A percentile compares a stretch with the other conserved stretches of the same genome.
phyloP scores from a whole-genome alignment of 2,888 invertebrate genomes.

The Elysia crispata region DNA sequence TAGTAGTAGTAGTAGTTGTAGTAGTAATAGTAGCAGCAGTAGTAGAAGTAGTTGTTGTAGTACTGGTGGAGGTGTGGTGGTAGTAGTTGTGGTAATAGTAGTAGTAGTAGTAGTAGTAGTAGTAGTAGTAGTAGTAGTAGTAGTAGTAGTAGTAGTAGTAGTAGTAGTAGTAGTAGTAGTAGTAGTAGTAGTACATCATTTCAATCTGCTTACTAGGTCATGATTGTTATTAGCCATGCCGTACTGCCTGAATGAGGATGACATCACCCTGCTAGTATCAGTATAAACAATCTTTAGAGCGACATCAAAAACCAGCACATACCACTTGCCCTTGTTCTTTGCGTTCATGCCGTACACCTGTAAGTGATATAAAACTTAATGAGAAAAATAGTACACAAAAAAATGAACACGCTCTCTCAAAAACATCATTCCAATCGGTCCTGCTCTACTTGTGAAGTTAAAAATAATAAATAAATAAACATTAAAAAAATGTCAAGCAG shows the following conservation, averaged over 20 bases:
- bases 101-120: constrained; percentile 16
- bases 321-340: constrained; percentile 10
- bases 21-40: not conserved
- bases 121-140: constrained; percentile 19
- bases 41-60: no score
- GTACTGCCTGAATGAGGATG: constrained; percentile 10
- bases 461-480: no score
- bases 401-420: no score
- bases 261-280: not conserved
- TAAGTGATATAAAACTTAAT: no score
- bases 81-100: constrained; percentile 10
- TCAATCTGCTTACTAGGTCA: constrained; percentile 15
- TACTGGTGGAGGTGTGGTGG: not conserved
- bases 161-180: constrained; percentile 19
- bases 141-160: constrained; percentile 17
- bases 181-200: not conserved
- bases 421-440: no score
- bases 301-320: constrained; percentile 22
- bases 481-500: no score
- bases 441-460: no score
- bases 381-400: no score
- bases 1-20: constrained; percentile 11
- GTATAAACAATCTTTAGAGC: constrained; percentile 13
- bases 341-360: constrained; percentile 33
- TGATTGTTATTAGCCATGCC: not conserved